Conservation (phyloP, 2,888 invertebrate genomes). For the Calliopum simillimum region DNA sequence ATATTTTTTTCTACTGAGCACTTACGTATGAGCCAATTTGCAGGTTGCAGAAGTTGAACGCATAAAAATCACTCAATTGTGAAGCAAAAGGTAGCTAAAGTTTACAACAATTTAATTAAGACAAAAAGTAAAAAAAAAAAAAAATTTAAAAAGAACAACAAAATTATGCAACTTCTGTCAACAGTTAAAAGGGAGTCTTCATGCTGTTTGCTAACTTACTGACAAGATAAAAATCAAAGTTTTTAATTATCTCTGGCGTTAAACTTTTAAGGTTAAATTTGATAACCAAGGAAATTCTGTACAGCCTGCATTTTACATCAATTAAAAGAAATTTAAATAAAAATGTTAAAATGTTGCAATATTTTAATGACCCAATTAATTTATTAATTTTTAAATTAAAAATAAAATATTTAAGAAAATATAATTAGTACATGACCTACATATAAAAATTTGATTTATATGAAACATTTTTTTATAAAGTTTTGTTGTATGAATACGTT, state of each 20-base stretch:
- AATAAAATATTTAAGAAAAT: background rate
- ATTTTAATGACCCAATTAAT: background rate
- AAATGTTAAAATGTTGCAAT: background rate
- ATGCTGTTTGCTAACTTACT: background rate
- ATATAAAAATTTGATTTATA: background rate
- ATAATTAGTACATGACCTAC: background rate
- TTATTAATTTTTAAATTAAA: background rate
- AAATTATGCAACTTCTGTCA: background rate
- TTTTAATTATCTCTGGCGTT: background rate
- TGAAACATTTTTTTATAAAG: too few species aligned
- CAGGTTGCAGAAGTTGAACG: background rate
- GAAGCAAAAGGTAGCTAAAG: slow-evolving; percentile 7
- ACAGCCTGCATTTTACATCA: background rate
- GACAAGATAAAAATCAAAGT: too few species aligned
- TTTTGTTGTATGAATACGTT: too few species aligned
- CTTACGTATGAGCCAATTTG: slow-evolving; percentile 11
- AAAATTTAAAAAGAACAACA: background rate
- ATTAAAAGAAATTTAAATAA: background rate
- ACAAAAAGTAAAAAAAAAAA: background rate
- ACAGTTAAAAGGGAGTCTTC: too few species aligned
- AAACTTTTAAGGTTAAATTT: slow-evolving; percentile 7
- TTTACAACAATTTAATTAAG: slow-evolving; percentile 8
- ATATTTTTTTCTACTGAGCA: too few species aligned
- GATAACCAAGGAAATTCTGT: background rate
- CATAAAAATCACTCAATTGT: slow-evolving; percentile 21